These are phyloP conservation scores for Anthrax anthrax DNA, from an alignment of 2,888 invertebrate species.

Conservation along the genomic window DNA sequence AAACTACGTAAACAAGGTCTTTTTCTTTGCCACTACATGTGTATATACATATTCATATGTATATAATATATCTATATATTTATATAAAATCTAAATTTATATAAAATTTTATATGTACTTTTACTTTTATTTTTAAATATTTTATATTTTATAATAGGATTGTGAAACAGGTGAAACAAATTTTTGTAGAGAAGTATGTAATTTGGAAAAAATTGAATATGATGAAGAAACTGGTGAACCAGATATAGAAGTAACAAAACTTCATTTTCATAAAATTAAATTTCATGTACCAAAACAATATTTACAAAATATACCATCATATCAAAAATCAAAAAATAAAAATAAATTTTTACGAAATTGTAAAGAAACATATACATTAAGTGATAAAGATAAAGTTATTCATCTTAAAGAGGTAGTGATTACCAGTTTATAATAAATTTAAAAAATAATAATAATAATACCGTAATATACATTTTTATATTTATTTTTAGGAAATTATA, in stretches of 20 bases:
- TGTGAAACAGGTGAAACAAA: conserved; percentile 30
- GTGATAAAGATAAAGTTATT: conserved; percentile 11
- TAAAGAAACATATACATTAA: conserved; percentile 10
- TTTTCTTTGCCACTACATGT: too few species aligned
- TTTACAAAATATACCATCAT: conserved; percentile 12
- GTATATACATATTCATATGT: too few species aligned
- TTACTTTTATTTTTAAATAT: neutral
- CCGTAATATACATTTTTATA: too few species aligned
- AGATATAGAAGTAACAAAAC: conserved; percentile 21
- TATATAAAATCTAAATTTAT: too few species aligned
- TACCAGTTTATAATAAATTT: neutral
- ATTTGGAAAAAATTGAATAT: conserved; percentile 17
- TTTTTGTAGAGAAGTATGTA: conserved; percentile 15
- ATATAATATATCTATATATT: too few species aligned
- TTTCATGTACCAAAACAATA: conserved; percentile 29
- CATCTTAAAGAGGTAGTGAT: conserved; percentile 13
- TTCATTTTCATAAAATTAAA: conserved; percentile 27
- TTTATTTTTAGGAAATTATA: conserved; percentile 24
- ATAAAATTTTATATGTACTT: neutral
- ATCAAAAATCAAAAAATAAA: neutral
- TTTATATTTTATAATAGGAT: conserved; percentile 21
- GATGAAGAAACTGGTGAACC: conserved; percentile 34
- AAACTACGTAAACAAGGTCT: too few species aligned
- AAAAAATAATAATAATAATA: too few species aligned
- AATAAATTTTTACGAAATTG: conserved; percentile 1